Percentiles rank a stretch among this genome's conserved stretches.
These are phyloP conservation scores for Collichthys lucidus DNA, from an alignment of 2,113 vertebrate genomes.

Conservation along the genomic window DNA sequence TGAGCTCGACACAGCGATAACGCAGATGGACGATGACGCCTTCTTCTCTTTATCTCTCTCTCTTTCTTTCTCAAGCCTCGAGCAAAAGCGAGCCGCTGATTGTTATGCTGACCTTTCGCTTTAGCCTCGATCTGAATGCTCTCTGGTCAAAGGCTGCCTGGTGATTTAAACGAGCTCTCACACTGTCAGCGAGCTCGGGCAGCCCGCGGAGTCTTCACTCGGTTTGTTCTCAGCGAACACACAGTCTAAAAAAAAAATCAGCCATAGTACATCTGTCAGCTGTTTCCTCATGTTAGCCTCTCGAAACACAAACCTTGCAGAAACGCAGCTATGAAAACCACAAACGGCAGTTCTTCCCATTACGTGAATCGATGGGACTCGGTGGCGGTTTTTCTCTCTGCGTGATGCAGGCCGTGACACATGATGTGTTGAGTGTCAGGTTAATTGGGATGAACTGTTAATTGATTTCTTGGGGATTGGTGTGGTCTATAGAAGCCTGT, in stretches of 20 bases:
- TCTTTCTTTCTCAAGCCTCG: slow-evolving; percentile 17
- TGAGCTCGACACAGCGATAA: not conserved
- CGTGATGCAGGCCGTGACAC: slow-evolving; percentile 36
- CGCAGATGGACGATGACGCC: not conserved
- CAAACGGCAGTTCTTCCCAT: not conserved
- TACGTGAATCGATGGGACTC: slow-evolving; percentile 44
- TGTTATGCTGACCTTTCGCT: slow-evolving; percentile 66
- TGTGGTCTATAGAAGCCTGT: slow-evolving; percentile 26
- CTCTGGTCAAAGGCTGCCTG: slow-evolving; percentile 24
- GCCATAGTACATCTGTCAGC: slow-evolving; percentile 29
- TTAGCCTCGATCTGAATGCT: slow-evolving; percentile 27
- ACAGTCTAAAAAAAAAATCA: slow-evolving; percentile 4
- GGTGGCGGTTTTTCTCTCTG: slow-evolving; percentile 16
- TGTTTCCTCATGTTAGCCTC: slow-evolving; percentile 24
- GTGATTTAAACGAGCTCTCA: slow-evolving; percentile 21
- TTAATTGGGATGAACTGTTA: slow-evolving; percentile 70
- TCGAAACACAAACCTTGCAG: slow-evolving; percentile 27
- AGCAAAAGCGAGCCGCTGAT: slow-evolving; percentile 31
- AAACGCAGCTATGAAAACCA: slow-evolving; percentile 23
- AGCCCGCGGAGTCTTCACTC: not conserved
- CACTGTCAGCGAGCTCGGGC: slow-evolving; percentile 21
- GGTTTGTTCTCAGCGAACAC: slow-evolving; percentile 9
- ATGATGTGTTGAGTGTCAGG: slow-evolving; percentile 31
- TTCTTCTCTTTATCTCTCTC: slow-evolving; percentile 24
- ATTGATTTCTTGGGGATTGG: slow-evolving; percentile 73